Conservation (phyloP, 2,797 vertebrate genomes). For the Allobates femoralis region DNA sequence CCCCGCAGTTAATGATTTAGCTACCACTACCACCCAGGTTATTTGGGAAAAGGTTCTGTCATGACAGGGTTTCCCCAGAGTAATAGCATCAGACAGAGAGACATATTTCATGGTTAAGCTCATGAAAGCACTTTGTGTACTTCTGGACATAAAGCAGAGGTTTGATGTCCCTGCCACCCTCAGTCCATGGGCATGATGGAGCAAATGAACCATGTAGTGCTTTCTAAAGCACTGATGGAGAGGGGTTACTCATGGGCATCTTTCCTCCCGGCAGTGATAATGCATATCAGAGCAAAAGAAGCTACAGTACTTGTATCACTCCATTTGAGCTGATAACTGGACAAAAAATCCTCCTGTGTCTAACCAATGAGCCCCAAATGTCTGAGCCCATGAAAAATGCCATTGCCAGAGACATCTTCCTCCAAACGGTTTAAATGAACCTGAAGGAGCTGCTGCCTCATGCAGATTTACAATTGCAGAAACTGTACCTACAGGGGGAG, state of each 20-base stretch:
- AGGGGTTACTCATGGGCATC: not conserved
- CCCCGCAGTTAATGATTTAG: not conserved
- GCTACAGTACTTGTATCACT: no score
- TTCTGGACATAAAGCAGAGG: no score
- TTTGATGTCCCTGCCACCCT: no score
- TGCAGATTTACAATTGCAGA: not conserved
- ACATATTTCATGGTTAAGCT: no score
- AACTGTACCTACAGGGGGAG: not conserved
- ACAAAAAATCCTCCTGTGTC: not conserved
- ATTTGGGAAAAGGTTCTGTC: no score
- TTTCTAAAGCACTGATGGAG: no score
- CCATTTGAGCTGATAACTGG: not conserved
- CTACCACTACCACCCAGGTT: not conserved
- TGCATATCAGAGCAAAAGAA: not conserved
- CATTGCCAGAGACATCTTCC: not conserved
- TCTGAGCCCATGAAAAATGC: not conserved
- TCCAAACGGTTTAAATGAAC: not conserved
- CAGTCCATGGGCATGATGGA: no score
- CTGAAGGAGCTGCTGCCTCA: not conserved
- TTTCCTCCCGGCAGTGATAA: not conserved
- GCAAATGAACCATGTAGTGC: no score
- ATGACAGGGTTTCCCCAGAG: no score
- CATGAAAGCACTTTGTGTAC: no score
- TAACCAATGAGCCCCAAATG: not conserved
- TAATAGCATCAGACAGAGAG: no score